Evolutionary conservation across 2,113 vertebrate species (phyloP).

Genomic region (Neogale vison): DNA sequence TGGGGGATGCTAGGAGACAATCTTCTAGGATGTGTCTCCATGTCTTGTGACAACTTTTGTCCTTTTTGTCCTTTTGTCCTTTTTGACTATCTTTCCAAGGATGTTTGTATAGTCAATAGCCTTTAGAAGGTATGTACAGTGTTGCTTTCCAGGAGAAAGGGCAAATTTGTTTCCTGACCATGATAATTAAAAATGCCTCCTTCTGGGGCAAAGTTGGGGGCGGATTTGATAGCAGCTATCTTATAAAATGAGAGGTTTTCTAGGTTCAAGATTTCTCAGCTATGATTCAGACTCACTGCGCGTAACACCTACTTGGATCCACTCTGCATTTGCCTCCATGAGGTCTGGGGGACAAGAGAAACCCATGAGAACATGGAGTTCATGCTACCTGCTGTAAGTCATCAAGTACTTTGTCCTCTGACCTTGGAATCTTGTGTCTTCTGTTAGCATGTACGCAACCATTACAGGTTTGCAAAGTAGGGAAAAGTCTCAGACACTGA

Average conservation of each 20-base stretch:
- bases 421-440: neutral
- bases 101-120: neutral
- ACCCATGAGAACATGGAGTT: neutral
- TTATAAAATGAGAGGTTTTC: neutral
- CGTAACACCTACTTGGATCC: neutral
- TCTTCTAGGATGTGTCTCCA: neutral
- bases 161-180: neutral
- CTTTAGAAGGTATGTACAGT: neutral
- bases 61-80: too few species aligned
- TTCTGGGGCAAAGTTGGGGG: neutral
- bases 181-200: neutral
- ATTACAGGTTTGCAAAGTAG: neutral
- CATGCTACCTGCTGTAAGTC: neutral
- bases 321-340: neutral
- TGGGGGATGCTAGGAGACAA: neutral
- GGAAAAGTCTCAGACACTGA: neutral
- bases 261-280: neutral
- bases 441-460: neutral
- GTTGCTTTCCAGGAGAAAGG: neutral
- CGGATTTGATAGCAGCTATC: neutral
- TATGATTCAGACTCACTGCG: neutral
- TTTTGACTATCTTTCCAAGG: neutral
- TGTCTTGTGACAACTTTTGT: neutral
- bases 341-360: neutral
- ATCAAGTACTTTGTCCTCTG: neutral